These are phyloP conservation scores for Sitophilus oryzae DNA, from an alignment of 1,140 invertebrate species.

Conservation along the genomic window DNA sequence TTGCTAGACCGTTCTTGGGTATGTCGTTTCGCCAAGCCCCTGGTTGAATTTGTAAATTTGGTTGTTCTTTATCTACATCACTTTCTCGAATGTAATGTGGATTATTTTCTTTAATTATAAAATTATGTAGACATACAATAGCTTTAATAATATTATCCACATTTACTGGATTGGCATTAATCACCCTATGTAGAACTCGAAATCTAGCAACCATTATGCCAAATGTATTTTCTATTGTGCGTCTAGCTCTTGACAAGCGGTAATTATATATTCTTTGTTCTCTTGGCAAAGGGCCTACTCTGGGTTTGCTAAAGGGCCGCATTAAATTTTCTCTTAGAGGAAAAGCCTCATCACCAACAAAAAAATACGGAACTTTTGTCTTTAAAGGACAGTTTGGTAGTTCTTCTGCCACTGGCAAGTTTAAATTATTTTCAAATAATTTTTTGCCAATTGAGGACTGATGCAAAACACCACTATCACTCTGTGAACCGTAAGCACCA, in stretches of 20 bases:
- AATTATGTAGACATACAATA: no score
- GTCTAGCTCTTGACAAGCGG: conserved; percentile 38
- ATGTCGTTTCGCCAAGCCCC: no score
- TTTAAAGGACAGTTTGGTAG: neutral
- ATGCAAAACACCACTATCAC: conserved; percentile 40
- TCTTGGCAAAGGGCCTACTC: conserved; percentile 34
- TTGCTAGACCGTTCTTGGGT: no score
- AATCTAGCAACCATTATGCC: no score
- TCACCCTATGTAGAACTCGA: no score
- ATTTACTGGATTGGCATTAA: no score
- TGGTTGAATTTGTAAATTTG: no score
- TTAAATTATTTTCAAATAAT: neutral
- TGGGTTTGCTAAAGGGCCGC: conserved; percentile 44
- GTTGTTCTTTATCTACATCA: no score
- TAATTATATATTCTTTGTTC: conserved; percentile 46
- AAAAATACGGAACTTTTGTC: conserved; percentile 18
- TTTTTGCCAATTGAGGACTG: neutral
- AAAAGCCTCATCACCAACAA: conserved; percentile 40
- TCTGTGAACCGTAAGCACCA: conserved; percentile 43
- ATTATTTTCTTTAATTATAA: no score
- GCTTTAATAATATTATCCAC: no score
- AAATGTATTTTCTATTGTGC: no score
- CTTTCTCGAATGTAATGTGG: no score
- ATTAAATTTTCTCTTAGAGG: conserved; percentile 35
- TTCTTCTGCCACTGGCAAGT: neutral